A percentile compares a stretch with the other conserved stretches of the same genome.
These are phyloP conservation scores for Hypotaenidia okinawae DNA, from an alignment of 2,797 vertebrate species.

Conservation along the genomic window DNA sequence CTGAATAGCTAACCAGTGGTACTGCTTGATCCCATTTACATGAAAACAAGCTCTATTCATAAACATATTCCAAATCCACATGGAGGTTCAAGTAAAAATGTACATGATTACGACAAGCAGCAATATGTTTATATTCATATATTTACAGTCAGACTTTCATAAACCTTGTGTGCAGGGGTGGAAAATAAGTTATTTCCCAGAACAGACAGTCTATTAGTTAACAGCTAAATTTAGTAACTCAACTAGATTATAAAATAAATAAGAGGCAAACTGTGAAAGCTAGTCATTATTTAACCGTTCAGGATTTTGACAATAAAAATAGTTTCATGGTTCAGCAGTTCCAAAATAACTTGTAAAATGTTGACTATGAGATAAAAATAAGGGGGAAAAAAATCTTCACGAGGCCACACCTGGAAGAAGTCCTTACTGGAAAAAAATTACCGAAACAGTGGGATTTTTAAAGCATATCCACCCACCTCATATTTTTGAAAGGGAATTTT, in stretches of 20 bases:
- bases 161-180: constrained; percentile 70
- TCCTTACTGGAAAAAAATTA: constrained; percentile 40
- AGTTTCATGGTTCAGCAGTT: constrained; percentile 73
- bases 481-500: neutral
- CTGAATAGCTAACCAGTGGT: constrained; percentile 78
- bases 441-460: constrained; percentile 53
- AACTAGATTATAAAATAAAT: constrained; percentile 77
- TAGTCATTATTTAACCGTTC: constrained; percentile 73
- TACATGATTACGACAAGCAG: constrained; percentile 73
- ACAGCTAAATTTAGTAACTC: constrained; percentile 74
- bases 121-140: constrained; percentile 79
- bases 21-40: constrained; percentile 80
- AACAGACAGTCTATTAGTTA: constrained; percentile 73
- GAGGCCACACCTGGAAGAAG: constrained; percentile 40
- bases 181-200: constrained; percentile 75
- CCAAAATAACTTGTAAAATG: constrained; percentile 71
- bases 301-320: constrained; percentile 75
- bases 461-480: neutral
- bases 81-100: constrained; percentile 76
- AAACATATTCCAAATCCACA: constrained; percentile 74
- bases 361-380: constrained; percentile 65
- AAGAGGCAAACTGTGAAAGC: constrained; percentile 69
- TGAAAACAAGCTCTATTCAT: constrained; percentile 81
- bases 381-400: neutral
- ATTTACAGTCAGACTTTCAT: constrained; percentile 78